These are phyloP conservation scores for Megalopta genalis DNA, from an alignment of 1,140 invertebrate genomes.

Conservation along the genomic window DNA sequence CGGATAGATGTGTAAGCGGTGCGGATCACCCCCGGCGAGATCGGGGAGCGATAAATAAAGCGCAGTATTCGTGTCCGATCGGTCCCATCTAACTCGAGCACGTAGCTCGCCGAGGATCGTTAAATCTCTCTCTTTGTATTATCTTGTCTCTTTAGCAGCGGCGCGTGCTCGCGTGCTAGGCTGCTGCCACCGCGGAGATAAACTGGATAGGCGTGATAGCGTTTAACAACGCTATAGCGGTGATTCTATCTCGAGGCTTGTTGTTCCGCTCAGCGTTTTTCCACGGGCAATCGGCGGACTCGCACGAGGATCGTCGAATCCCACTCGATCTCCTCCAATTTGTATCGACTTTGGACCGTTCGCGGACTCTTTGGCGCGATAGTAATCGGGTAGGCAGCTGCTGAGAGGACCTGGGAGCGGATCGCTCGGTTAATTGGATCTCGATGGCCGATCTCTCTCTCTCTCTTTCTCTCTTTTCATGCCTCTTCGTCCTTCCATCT, in stretches of 20 bases:
- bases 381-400: neutral
- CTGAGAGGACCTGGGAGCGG: no score
- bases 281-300: no score
- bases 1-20: no score
- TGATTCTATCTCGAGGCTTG: slow-evolving; percentile 18
- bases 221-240: slow-evolving; percentile 37
- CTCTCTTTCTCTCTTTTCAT: no score
- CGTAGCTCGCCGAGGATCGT: neutral
- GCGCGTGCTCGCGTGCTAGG: slow-evolving; percentile 21
- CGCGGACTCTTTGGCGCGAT: neutral
- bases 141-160: slow-evolving; percentile 34
- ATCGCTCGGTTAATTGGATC: slow-evolving; percentile 32
- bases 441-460: slow-evolving; percentile 13
- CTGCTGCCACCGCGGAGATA: slow-evolving; percentile 23
- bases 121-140: slow-evolving; percentile 34
- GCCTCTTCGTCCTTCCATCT: no score
- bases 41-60: no score
- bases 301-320: no score
- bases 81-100: slow-evolving; percentile 28
- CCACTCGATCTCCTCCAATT: neutral
- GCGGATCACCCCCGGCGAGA: no score
- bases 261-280: neutral
- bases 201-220: slow-evolving; percentile 52
- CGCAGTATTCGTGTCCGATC: slow-evolving; percentile 20
- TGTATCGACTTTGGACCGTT: neutral